These are phyloP conservation scores for human DNA, from an alignment of 2,113 vertebrate genomes.

Conservation along the genomic window GRCh38 chr4:56094501-56095000, in stretches of 20 bases:
- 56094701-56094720: too few species aligned
- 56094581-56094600: too few species aligned
- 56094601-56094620: too few species aligned
- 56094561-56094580: too few species aligned
- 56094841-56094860: neutral
- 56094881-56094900: neutral
- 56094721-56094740: neutral
- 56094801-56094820: neutral
- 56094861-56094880: neutral
- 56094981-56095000: neutral
- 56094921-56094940: neutral
- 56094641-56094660: too few species aligned
- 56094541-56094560: too few species aligned
- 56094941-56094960: neutral
- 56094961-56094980: neutral
- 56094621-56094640: too few species aligned
- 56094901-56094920: neutral
- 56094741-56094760: neutral
- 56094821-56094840: neutral
- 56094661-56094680: too few species aligned
- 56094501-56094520: too few species aligned
- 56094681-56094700: too few species aligned
- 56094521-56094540: too few species aligned
- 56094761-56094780: conserved; percentile 6
- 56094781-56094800: conserved; percentile 16